Evolutionary conservation across 2,113 vertebrate species (phyloP).

Genomic region (Chaetodon trifascialis): DNA sequence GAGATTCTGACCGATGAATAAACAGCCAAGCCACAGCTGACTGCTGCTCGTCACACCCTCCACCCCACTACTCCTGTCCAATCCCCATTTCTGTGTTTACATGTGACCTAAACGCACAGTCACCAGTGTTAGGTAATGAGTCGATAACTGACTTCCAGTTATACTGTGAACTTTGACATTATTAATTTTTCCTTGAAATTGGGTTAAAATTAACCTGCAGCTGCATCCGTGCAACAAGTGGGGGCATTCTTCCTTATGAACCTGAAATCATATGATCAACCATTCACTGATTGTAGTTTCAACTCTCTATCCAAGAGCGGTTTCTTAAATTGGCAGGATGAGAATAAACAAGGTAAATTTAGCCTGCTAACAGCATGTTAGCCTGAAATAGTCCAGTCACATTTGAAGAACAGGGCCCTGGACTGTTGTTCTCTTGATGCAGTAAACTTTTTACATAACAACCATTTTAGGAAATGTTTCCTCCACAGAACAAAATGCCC

Average conservation of each 20-base stretch:
- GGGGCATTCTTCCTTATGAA: too few species aligned
- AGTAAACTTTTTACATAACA: background rate
- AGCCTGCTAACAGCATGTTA: background rate
- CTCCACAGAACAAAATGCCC: background rate
- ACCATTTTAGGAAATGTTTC: background rate
- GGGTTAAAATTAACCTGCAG: background rate
- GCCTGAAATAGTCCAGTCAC: background rate
- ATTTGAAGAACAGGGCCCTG: background rate
- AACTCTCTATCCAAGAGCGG: too few species aligned
- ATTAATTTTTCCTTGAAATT: background rate
- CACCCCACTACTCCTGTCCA: background rate
- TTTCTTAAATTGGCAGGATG: background rate
- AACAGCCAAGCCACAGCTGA: conserved; percentile 46
- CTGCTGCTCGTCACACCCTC: background rate
- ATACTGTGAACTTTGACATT: too few species aligned
- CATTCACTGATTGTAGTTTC: background rate
- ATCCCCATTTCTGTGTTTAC: background rate
- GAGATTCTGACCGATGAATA: conserved; percentile 33
- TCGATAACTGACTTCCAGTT: background rate
- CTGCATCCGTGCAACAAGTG: background rate
- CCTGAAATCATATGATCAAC: background rate
- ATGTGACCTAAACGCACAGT: background rate
- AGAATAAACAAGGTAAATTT: background rate
- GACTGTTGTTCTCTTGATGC: background rate
- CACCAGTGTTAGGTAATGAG: background rate